Evolutionary conservation across 2,888 invertebrate species (phyloP).

Genomic region (Tipula helvola): DNA sequence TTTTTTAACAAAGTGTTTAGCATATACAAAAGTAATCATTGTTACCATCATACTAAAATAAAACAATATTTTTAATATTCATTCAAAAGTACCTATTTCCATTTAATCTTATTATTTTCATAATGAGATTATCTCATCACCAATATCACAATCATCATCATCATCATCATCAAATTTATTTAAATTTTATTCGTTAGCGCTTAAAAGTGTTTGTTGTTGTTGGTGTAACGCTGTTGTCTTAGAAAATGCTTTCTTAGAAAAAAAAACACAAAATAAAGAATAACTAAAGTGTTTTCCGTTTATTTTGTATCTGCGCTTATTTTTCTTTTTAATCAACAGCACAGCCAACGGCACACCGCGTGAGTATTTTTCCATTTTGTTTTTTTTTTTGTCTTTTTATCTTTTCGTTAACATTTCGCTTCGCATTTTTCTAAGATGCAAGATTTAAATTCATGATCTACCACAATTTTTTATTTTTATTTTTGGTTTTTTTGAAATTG

Average conservation of each 20-base stretch:
- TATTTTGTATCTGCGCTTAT: background rate
- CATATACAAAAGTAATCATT: background rate
- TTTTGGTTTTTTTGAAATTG: background rate
- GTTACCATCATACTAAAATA: background rate
- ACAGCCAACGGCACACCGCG: background rate
- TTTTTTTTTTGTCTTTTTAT: background rate
- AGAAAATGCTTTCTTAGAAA: background rate
- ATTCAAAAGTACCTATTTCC: background rate
- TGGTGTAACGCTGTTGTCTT: background rate
- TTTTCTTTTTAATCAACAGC: background rate
- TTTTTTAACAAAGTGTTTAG: background rate
- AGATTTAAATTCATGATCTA: slow-evolving; percentile 4
- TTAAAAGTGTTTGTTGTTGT: background rate
- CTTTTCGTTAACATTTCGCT: background rate
- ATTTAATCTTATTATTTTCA: background rate
- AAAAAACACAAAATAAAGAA: background rate
- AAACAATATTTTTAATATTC: background rate
- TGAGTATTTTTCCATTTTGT: background rate
- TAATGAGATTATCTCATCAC: background rate
- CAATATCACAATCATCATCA: background rate
- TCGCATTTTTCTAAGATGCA: background rate
- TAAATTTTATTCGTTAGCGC: background rate
- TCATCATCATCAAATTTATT: background rate
- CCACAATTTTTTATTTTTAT: background rate
- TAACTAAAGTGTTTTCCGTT: background rate